These are phyloP conservation scores for Spisula solida DNA, from an alignment of 2,888 invertebrate genomes.

Conservation along the genomic window DNA sequence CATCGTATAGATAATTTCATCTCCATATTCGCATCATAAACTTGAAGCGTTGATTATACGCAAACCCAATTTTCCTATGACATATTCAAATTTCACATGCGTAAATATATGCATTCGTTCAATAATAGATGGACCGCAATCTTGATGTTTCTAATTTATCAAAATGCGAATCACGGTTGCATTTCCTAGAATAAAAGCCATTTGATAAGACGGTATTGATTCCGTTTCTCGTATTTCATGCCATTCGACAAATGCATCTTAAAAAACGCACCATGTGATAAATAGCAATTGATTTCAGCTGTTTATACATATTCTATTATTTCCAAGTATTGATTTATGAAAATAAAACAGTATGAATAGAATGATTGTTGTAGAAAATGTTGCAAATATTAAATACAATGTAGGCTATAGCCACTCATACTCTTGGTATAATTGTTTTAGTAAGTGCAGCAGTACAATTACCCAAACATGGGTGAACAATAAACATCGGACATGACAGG, in stretches of 20 bases:
- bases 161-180: neutral
- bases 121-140: neutral
- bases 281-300: neutral
- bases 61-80: conserved; percentile 11
- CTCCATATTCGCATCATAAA: neutral
- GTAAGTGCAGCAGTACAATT: no score
- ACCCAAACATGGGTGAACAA: no score
- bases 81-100: conserved; percentile 8
- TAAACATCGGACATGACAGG: no score
- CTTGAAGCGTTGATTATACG: neutral
- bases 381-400: no score
- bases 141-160: neutral
- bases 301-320: neutral
- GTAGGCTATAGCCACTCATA: no score
- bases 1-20: neutral
- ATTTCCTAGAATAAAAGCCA: conserved; percentile 16
- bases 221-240: neutral
- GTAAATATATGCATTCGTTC: neutral
- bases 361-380: no score
- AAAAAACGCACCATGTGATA: neutral
- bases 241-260: conserved; percentile 1
- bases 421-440: no score
- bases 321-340: neutral
- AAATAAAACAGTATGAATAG: neutral
- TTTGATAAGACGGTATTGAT: conserved; percentile 14